phyloP scores from a whole-genome alignment of 2,797 vertebrate species.

The Chaenodraco wilsoni region DNA sequence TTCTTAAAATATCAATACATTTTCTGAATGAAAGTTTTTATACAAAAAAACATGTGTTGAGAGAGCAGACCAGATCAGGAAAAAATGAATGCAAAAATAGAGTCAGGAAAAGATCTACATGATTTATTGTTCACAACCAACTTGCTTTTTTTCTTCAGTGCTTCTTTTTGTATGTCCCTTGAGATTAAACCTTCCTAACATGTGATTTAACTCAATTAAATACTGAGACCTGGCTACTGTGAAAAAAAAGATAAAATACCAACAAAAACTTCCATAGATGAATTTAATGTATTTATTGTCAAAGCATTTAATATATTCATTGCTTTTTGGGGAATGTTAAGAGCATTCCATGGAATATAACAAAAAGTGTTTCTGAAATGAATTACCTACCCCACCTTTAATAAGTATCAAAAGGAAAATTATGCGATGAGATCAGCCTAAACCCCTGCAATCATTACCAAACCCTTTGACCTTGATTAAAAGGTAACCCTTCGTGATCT shows the following conservation, averaged over 20 bases:
- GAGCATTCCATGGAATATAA: no score
- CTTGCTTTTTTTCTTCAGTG: conserved; percentile 12
- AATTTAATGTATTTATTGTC: no score
- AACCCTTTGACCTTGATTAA: conserved; percentile 13
- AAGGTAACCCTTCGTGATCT: background rate
- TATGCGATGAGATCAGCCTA: background rate
- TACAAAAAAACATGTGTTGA: background rate
- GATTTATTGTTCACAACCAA: conserved; percentile 11
- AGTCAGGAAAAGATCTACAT: conserved; percentile 3
- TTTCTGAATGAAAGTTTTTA: background rate
- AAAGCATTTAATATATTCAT: no score
- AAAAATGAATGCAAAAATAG: conserved; percentile 15
- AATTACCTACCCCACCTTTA: background rate
- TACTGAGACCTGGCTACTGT: background rate
- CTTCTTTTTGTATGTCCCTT: background rate
- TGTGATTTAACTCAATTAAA: background rate
- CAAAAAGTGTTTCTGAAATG: no score
- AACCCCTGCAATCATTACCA: background rate
- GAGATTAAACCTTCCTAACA: background rate
- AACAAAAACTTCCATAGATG: background rate
- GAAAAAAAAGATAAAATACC: background rate
- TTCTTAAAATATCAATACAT: no score
- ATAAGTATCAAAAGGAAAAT: conserved; percentile 13
- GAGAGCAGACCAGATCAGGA: background rate
- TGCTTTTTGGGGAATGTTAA: no score